Evolutionary conservation across 1,140 invertebrate genomes (phyloP), one percentile per base, ranked within the genome.

Genomic region (Centruroides vittatus): DNA sequence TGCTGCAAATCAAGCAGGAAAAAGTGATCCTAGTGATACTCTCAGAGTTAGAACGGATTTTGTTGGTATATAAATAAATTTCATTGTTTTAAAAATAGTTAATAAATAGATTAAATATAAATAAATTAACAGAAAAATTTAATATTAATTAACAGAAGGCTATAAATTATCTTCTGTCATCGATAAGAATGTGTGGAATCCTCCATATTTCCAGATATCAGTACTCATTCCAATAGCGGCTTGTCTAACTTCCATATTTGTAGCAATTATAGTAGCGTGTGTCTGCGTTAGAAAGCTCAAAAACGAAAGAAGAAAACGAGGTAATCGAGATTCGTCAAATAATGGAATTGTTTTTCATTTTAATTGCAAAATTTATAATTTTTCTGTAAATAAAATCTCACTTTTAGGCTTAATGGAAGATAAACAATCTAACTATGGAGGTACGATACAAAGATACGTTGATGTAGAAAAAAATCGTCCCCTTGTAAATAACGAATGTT

Each of bases 1-100:
- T 0, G 88, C 88, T 7, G 88, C 86, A 71, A 92, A 90, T 74
- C 81, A 85, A 70, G 89, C 91, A 65, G 88, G 87, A 11, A 88
- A 87, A 56, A 88, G 88, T 0, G 74, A 88, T 47, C 86, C 88
- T 1, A 89, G 88, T 70, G 46, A 47, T 36, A 46, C 47, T 35
- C 35, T 58, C 35, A 47, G 41, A 35, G 58, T 58, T 53, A 59
- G 61, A 53, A 61, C 61, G 3, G 57, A 61, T 23, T 46, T 41
- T 61, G 60, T 57, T 47, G 23, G 60, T 63, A 23, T 4, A 7
- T 41, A 41, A 23, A 23, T 23, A 23, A 23, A 23, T 23, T 23
- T 23, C 23, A 23, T 23, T 23, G 23, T 23, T 23, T 23, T 23
- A 23, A 23, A 23, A 23, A 23, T 2, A 23, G 23, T 23, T 23